These are phyloP conservation scores for Catalaphyllia jardinei DNA, from an alignment of 64 coral and sea anemone species.

Conservation along the genomic window DNA sequence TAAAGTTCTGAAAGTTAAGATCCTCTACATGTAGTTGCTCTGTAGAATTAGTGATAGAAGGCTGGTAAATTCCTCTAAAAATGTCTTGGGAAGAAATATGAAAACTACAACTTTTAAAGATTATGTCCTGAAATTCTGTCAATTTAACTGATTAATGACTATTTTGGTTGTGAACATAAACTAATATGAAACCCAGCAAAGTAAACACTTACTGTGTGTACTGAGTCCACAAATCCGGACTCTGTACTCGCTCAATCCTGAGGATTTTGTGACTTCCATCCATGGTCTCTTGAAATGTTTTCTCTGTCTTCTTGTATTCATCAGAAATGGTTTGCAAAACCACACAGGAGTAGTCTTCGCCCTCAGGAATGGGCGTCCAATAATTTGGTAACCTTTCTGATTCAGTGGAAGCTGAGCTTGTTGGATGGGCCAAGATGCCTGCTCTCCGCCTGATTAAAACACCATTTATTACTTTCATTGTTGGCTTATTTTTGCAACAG, in stretches of 20 bases:
- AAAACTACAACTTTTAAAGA: no score
- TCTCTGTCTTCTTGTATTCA: no score
- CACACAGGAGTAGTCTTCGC: constrained; percentile 23
- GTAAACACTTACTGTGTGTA: constrained; percentile 48
- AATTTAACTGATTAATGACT: no score
- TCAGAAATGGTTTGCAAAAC: constrained; percentile 34
- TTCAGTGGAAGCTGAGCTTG: background rate
- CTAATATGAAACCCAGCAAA: background rate
- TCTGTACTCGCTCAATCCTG: constrained; percentile 80
- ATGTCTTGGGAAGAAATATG: no score
- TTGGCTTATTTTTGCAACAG: no score
- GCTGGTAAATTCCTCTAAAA: no score
- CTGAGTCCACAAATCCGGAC: constrained; percentile 60
- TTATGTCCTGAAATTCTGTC: no score
- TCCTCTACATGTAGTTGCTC: no score
- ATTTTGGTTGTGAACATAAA: background rate
- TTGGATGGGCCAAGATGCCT: background rate
- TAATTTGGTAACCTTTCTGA: constrained; percentile 13
- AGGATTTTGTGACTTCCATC: constrained; percentile 54
- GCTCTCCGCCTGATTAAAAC: constrained; percentile 8
- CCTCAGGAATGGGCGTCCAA: constrained; percentile 51
- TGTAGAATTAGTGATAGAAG: no score
- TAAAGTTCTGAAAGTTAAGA: no score
- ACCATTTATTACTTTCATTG: no score
- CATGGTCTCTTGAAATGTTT: no score